These are phyloP conservation scores for Darevskia mixta DNA, from an alignment of 2,797 vertebrate species.

Conservation along the genomic window DNA sequence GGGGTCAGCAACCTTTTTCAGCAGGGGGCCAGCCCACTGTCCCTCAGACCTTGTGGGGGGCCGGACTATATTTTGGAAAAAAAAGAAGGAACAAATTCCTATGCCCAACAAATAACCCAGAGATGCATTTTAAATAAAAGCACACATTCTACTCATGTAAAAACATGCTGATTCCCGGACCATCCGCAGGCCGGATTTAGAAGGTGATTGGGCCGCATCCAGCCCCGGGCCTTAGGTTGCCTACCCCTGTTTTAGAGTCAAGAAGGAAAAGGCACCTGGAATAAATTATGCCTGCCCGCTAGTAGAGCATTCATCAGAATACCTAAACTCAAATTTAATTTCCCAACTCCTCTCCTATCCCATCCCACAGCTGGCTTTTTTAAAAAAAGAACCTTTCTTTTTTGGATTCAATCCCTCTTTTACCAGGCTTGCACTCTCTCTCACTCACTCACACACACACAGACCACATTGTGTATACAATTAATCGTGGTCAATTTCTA, in stretches of 20 bases:
- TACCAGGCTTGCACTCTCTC: not conserved
- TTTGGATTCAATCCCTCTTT: not conserved
- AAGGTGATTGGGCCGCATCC: too few species aligned
- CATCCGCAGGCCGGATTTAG: too few species aligned
- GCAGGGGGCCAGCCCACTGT: too few species aligned
- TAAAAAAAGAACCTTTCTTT: not conserved
- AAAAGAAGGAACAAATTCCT: too few species aligned
- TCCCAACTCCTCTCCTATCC: not conserved
- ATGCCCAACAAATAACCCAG: too few species aligned
- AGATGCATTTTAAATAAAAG: too few species aligned
- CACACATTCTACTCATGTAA: too few species aligned
- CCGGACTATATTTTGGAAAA: too few species aligned
- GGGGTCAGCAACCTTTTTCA: too few species aligned
- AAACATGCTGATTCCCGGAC: too few species aligned
- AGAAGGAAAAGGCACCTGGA: slow-evolving; percentile 26
- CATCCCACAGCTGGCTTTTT: not conserved
- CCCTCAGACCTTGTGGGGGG: too few species aligned
- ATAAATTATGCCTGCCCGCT: slow-evolving; percentile 20
- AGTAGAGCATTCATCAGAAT: slow-evolving; percentile 36
- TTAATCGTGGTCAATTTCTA: slow-evolving; percentile 1
- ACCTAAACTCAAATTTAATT: slow-evolving; percentile 20
- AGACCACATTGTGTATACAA: not conserved
- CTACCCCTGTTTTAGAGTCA: not conserved
- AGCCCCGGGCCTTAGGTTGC: too few species aligned
- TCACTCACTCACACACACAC: not conserved